Evolutionary conservation across 2,113 vertebrate genomes (phyloP), one percentile per base, ranked within the genome.

Genomic region (Epinephelus fuscoguttatus): DNA sequence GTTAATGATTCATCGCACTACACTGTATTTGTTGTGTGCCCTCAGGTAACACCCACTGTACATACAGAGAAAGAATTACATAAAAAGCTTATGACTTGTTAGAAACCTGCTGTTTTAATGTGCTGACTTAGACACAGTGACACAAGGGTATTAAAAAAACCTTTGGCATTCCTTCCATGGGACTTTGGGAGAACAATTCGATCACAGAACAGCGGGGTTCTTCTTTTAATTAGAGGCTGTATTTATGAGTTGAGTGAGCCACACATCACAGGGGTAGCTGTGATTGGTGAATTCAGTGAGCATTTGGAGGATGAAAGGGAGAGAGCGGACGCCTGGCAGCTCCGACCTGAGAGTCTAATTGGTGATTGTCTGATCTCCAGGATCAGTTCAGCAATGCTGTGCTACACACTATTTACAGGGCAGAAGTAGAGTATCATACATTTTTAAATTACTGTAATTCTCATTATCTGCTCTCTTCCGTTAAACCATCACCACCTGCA

Each of bases 141-240:
- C 11, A 1, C 19, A 37, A 33, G 52, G 15, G 45, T 47, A 49
- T 47, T 4, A 57, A 27, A 25, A n/a, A 50, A 33, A 74, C 72
- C 27, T 42, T 17, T 30, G n/a, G 12, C 33, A 9, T 61, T 56
- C 25, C 7, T 60, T 50, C 25, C 64, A 6, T 53, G 10, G 7
- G 74, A 47, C n/a, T 2, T 0, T n/a, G 11, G 59, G 40, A 33
- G 52, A 81, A 45, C 47, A 37, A 23, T 74, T 30, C 2, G 1
- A 13, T 61, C 45, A 69, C 33, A 61, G 30, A 82, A 40, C 30
- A 79, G 70, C 18, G 37, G 70, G 27, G 53, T 57, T 70, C 67
- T 57, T 53, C 45, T 60, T 71, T 84, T 88, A 66, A 81, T 84
- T 53, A 75, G 21, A 47, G 27, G 19, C n/a, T 57, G 37, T 56